phyloP scores from a whole-genome alignment of 2,797 vertebrate genomes.

The Sarcoramphus papa region DNA sequence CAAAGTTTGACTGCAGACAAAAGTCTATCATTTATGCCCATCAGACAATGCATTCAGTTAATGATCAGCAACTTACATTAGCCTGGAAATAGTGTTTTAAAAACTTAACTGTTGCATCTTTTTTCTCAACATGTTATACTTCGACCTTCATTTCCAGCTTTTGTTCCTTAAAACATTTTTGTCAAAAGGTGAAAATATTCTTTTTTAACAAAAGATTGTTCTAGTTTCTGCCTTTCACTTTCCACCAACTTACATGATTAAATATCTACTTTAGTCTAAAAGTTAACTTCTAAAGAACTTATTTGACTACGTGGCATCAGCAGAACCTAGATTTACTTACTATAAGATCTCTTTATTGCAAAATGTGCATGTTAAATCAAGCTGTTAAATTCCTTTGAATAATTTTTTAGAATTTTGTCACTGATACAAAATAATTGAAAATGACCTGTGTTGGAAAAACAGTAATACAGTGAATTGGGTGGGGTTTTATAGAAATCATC shows the following conservation, averaged over 20 bases:
- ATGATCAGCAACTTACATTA: slow-evolving; percentile 39
- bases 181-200: neutral
- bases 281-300: neutral
- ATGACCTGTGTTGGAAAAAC: neutral
- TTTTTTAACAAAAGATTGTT: neutral
- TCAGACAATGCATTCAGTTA: slow-evolving; percentile 36
- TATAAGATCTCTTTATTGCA: neutral
- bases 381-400: neutral
- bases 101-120: slow-evolving; percentile 22
- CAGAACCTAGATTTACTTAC: neutral
- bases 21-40: slow-evolving; percentile 41
- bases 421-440: neutral
- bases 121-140: neutral
- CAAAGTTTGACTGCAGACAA: slow-evolving; percentile 33
- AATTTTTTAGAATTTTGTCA: neutral
- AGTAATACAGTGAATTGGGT: neutral
- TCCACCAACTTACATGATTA: neutral
- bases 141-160: neutral
- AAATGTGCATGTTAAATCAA: neutral
- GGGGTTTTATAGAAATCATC: neutral
- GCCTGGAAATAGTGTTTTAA: neutral
- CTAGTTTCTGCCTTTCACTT: neutral
- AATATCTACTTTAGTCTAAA: neutral
- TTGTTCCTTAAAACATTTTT: neutral
- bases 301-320: neutral